Evolutionary conservation across 2,113 vertebrate species (phyloP), one percentile per base, ranked within the genome.

Genomic region (Capreolus pygargus): DNA sequence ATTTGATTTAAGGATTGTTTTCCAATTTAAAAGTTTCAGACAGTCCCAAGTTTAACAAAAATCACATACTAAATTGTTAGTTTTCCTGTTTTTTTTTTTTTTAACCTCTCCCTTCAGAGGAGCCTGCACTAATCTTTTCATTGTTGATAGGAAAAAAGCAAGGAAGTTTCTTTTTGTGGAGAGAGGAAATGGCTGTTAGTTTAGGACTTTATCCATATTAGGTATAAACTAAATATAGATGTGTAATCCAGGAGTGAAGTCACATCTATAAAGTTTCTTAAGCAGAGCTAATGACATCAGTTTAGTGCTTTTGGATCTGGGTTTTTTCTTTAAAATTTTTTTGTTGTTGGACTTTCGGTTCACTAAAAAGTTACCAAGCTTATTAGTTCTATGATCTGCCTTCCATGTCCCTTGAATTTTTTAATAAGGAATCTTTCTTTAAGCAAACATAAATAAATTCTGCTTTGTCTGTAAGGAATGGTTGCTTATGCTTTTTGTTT

Each of bases 191-290:
- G 95, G 98, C 98, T 98, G 92, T 94, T 97, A 36, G 97, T 98
- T 96, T 64, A 52, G 98, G 95, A 94, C 98, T 97, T 98, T 97
- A 61, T 97, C 99, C 99, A 98, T 99, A 99, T 99, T 99, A 98
- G 99, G 99, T 98, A 99, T 98, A 99, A 99, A 98, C 99, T 99
- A 99, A 99, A 99, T 98, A 98, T 98, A 98, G 99, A 96, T 4
- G 61, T 97, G 98, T 98, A 98, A 98, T 98, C 98, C 98, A 98
- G 98, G 98, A 98, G 98, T 99, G 98, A 99, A 98, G 98, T 99
- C 98, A 99, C 98, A 98, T 98, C 98, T 98, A 93, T 98, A 0
- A 98, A 70, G 98, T 98, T 99, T 98, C 97, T 97, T 96, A 81
- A 91, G 98, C 90, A 67, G 94, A 98, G 94, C 97, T 98, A 36